Evolutionary conservation across 2,888 invertebrate species (phyloP).

Genomic region (Heliothis peltigera): DNA sequence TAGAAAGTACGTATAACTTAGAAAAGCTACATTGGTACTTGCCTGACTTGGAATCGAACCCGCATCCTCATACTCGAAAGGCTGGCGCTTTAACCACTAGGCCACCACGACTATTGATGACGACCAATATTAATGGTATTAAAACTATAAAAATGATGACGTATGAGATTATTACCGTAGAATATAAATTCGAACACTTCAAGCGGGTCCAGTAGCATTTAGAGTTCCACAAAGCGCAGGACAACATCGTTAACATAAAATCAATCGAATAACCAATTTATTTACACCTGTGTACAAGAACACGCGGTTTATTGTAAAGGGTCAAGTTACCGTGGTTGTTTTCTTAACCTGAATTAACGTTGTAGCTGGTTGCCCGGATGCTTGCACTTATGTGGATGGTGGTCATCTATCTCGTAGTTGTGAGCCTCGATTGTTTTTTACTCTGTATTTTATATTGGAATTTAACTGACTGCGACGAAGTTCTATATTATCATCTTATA

Average conservation of each 20-base stretch:
- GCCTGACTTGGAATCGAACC: no score
- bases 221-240: conserved; percentile 57
- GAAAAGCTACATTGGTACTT: no score
- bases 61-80: no score
- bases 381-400: conserved; percentile 34
- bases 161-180: conserved; percentile 14
- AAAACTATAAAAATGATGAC: conserved; percentile 2
- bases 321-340: conserved; percentile 59
- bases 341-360: conserved; percentile 60
- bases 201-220: conserved; percentile 53
- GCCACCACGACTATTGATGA: no score
- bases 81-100: no score
- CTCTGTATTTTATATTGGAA: conserved; percentile 4
- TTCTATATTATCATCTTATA: no score
- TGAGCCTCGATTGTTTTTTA: conserved; percentile 42
- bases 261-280: conserved; percentile 56
- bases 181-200: conserved; percentile 53
- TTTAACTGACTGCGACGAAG: no score
- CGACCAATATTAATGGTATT: conserved; percentile 17
- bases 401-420: conserved; percentile 30
- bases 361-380: conserved; percentile 58
- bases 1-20: no score
- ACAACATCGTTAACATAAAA: conserved; percentile 68
- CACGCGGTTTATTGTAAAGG: conserved; percentile 24
- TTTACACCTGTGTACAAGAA: conserved; percentile 21